Evolutionary conservation across 2,888 invertebrate species (phyloP).

Genomic region (Thelaira solivaga): DNA sequence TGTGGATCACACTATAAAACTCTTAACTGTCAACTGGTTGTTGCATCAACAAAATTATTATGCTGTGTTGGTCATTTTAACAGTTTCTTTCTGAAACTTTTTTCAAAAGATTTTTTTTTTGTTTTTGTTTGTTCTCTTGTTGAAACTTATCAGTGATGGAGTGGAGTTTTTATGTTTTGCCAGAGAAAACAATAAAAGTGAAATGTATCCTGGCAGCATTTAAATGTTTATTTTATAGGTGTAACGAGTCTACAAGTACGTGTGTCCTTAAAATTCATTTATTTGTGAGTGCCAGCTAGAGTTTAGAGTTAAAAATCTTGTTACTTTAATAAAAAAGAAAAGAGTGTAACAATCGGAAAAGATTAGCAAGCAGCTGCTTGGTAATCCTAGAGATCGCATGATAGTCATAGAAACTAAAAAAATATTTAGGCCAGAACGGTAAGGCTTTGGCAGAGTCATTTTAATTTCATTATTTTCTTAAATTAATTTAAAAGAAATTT

Average conservation of each 20-base stretch:
- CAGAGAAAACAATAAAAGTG: background rate
- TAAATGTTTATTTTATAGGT: constrained; percentile 38
- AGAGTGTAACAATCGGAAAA: too few relatives aligned
- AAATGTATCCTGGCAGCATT: constrained; percentile 12
- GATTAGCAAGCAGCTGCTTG: too few relatives aligned
- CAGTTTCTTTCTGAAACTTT: constrained; percentile 21
- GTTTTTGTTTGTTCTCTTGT: background rate
- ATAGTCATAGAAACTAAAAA: too few relatives aligned
- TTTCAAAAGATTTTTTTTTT: background rate
- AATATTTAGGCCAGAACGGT: too few relatives aligned
- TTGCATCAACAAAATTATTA: constrained; percentile 47
- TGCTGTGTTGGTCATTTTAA: constrained; percentile 43
- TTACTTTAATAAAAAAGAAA: too few relatives aligned
- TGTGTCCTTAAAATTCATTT: too few relatives aligned
- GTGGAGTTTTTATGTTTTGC: background rate
- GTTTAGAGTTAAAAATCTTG: too few relatives aligned
- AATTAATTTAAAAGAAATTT: too few relatives aligned
- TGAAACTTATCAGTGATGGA: background rate
- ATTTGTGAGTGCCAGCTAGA: too few relatives aligned
- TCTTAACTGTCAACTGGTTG: constrained; percentile 52
- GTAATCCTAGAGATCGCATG: too few relatives aligned
- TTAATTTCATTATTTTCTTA: too few relatives aligned
- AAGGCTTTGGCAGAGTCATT: too few relatives aligned
- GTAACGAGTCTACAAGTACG: background rate
- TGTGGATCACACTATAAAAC: constrained; percentile 45